Conservation (phyloP, 1,140 invertebrate genomes). For the Dendroctonus ponderosae region DNA sequence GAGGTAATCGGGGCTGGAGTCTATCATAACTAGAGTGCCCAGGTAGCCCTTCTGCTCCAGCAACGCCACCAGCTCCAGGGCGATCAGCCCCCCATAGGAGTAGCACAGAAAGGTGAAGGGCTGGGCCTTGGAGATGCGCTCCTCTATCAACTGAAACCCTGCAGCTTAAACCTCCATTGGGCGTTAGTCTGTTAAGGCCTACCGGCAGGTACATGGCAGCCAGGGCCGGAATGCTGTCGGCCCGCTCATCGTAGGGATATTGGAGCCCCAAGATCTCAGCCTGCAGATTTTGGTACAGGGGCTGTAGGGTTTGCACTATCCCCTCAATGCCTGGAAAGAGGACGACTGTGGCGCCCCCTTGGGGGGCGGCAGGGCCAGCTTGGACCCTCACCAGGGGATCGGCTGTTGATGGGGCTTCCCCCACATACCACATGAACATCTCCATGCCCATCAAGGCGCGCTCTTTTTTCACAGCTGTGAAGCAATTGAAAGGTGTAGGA, state of each 20-base stretch:
- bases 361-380: background rate
- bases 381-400: background rate
- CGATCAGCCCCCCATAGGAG: conserved; percentile 63
- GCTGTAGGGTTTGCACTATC: conserved; percentile 59
- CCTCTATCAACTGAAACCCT: conserved; percentile 26
- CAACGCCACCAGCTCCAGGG: conserved; percentile 56
- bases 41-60: conserved; percentile 59
- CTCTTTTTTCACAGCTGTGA: conserved; percentile 15
- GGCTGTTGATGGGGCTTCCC: conserved; percentile 17
- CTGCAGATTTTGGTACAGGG: conserved; percentile 59
- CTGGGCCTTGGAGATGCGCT: conserved; percentile 22
- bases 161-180: background rate
- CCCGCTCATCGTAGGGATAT: conserved; percentile 51
- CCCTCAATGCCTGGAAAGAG: conserved; percentile 82
- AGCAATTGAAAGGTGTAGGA: background rate
- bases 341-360: conserved; percentile 55
- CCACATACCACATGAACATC: conserved; percentile 29
- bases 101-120: conserved; percentile 62
- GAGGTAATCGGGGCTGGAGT: conserved; percentile 60
- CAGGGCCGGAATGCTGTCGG: conserved; percentile 49
- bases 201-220: conserved; percentile 44
- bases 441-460: conserved; percentile 27
- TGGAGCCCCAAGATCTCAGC: conserved; percentile 69
- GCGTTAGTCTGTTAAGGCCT: conserved; percentile 44
- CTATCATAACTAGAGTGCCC: conserved; percentile 58